Evolutionary conservation across 2,797 vertebrate genomes (phyloP).

Genomic region (Coreius guichenoti): DNA sequence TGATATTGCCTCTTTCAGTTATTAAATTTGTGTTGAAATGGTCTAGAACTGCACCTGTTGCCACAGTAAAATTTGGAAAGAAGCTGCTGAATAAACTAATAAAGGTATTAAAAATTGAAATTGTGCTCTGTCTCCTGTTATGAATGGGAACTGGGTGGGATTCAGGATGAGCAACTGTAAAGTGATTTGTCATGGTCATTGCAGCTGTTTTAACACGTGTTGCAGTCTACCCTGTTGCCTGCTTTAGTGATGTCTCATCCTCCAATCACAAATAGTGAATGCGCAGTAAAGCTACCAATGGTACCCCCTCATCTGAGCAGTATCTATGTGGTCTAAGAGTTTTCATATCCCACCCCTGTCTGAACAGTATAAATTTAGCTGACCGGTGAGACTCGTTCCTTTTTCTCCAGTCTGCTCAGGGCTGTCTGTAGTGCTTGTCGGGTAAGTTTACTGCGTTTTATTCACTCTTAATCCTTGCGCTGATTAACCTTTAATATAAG

Average conservation of each 20-base stretch:
- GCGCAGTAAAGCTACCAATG: conserved; percentile 70
- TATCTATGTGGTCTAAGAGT: conserved; percentile 52
- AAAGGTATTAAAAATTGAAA: conserved; percentile 80
- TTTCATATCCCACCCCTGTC: conserved; percentile 64
- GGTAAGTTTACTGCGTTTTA: conserved; percentile 48
- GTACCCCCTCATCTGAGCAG: conserved; percentile 55
- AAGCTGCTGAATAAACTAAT: conserved; percentile 82
- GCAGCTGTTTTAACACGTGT: conserved; percentile 71
- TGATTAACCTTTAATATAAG: background rate
- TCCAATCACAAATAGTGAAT: conserved; percentile 68
- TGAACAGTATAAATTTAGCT: conserved; percentile 74
- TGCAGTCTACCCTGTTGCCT: conserved; percentile 33
- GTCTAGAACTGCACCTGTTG: conserved; percentile 78
- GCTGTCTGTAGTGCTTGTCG: conserved; percentile 61
- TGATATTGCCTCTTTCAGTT: conserved; percentile 76
- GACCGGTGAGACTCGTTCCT: conserved; percentile 70
- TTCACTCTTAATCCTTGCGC: too few species aligned
- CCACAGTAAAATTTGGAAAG: conserved; percentile 78
- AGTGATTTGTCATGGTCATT: conserved; percentile 30
- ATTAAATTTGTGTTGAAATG: conserved; percentile 77
- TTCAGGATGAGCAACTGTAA: conserved; percentile 17
- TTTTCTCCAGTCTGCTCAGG: conserved; percentile 70
- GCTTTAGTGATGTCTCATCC: conserved; percentile 47
- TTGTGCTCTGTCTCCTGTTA: conserved; percentile 61
- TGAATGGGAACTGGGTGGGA: conserved; percentile 47